A percentile compares a stretch with the other conserved stretches of the same genome.
Evolutionary conservation across 2,113 vertebrate species (phyloP).

Genomic region (Raja brachyura): DNA sequence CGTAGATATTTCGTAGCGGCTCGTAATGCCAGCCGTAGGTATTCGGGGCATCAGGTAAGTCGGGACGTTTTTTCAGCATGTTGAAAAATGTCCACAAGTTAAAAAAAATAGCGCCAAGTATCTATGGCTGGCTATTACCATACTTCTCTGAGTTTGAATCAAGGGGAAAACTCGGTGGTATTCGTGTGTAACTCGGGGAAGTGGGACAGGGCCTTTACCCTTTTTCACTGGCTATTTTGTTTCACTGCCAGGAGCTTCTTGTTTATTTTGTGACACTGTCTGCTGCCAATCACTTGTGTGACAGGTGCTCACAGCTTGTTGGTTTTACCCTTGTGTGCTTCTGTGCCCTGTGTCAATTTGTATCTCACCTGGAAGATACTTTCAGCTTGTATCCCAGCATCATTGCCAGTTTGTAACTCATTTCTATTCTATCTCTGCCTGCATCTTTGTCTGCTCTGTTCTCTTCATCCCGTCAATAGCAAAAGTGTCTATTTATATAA

Average conservation of each 20-base stretch:
- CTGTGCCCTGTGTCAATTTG: not conserved
- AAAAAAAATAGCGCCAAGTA: no score
- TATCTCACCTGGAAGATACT: not conserved
- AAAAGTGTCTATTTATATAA: not conserved
- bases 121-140: no score
- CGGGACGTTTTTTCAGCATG: no score
- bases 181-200: no score
- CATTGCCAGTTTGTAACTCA: not conserved
- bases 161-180: no score
- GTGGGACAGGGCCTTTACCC: no score
- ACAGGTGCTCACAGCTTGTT: conserved; percentile 32
- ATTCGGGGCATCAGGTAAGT: no score
- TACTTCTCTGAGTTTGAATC: no score
- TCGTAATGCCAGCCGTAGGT: no score
- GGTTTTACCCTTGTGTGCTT: not conserved
- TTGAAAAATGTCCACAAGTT: no score
- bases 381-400: not conserved
- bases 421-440: conserved; percentile 14
- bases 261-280: conserved; percentile 18
- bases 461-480: not conserved
- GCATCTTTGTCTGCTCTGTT: not conserved
- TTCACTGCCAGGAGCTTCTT: not conserved
- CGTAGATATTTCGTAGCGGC: no score
- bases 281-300: conserved; percentile 1
- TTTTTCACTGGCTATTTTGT: not conserved